phyloP scores from a whole-genome alignment of 2,797 vertebrate genomes.

The Varecia variegata region DNA sequence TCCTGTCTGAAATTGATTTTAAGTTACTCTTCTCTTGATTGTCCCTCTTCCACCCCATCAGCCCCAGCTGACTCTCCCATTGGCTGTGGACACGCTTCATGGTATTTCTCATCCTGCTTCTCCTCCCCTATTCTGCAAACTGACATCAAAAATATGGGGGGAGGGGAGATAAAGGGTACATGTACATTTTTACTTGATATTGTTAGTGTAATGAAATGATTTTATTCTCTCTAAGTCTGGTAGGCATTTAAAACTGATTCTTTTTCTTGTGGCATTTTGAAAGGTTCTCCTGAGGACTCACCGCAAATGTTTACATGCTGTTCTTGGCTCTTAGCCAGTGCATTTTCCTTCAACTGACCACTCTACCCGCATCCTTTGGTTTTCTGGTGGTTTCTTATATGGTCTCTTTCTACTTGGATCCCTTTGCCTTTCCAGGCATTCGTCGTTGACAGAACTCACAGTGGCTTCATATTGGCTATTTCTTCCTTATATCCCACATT shows the following conservation, averaged over 20 bases:
- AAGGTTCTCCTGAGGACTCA: neutral
- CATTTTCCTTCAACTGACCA: neutral
- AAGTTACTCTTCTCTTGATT: neutral
- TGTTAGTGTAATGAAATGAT: neutral
- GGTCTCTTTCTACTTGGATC: neutral
- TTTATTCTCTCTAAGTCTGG: neutral
- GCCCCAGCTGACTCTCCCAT: neutral
- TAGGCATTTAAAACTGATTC: neutral
- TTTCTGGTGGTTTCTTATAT: neutral
- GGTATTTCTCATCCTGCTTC: neutral
- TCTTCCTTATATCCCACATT: neutral
- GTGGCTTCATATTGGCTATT: neutral
- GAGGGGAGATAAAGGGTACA: neutral
- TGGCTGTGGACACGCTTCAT: too few species aligned
- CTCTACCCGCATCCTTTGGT: neutral
- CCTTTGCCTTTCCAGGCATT: neutral
- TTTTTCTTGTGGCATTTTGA: neutral
- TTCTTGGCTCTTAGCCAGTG: neutral
- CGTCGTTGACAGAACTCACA: neutral
- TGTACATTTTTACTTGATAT: neutral
- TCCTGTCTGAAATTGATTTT: neutral
- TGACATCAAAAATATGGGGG: neutral
- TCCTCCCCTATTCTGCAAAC: neutral
- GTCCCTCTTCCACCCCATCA: neutral
- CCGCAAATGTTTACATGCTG: neutral